Evolutionary conservation across 2,797 vertebrate species (phyloP).

Genomic region (Enteromius thamalakanensis): DNA sequence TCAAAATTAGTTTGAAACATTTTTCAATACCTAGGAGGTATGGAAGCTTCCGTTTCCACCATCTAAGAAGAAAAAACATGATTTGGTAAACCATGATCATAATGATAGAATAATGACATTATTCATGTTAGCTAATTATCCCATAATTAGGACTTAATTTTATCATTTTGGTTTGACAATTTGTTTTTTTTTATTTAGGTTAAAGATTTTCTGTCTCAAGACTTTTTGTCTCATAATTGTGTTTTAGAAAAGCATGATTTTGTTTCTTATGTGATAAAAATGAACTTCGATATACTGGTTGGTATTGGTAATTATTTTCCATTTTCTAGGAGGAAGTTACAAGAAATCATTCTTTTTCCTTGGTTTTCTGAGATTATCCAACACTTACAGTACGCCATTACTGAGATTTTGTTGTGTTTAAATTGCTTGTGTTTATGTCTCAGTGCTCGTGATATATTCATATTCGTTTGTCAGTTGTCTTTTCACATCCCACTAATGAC

Average conservation of each 20-base stretch:
- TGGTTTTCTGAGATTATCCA: constrained; percentile 23
- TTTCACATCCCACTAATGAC: constrained; percentile 34
- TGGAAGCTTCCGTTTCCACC: background rate
- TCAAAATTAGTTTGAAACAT: background rate
- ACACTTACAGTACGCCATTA: constrained; percentile 1
- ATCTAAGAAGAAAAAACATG: too few species aligned
- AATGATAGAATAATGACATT: too few species aligned
- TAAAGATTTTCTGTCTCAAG: too few species aligned
- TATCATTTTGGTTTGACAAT: too few species aligned
- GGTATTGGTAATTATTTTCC: background rate
- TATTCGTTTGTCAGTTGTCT: constrained; percentile 57
- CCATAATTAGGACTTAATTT: too few species aligned
- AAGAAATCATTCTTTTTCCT: background rate
- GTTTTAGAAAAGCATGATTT: too few species aligned
- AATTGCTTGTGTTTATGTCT: constrained; percentile 49
- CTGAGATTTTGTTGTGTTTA: constrained; percentile 28
- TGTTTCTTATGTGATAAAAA: too few species aligned
- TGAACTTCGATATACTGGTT: too few species aligned
- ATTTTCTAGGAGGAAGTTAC: background rate
- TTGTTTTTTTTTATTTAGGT: too few species aligned
- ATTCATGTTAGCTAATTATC: too few species aligned
- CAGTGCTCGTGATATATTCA: constrained; percentile 59
- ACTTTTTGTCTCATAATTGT: too few species aligned
- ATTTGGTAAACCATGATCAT: too few species aligned
- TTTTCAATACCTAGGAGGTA: background rate